Conservation (phyloP, 1,140 invertebrate genomes). For the Anoplophora glabripennis region DNA sequence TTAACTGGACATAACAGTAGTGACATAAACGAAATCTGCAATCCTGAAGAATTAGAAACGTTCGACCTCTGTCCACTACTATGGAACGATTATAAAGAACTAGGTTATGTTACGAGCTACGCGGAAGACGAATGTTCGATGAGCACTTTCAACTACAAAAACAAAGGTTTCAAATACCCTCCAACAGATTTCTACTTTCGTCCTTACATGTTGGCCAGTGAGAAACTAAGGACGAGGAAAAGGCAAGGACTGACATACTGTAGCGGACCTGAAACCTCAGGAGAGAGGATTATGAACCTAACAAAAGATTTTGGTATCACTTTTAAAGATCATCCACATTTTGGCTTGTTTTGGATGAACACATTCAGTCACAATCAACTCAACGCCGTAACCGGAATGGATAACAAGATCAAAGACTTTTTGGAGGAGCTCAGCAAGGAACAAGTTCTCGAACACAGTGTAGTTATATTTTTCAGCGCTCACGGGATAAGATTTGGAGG, state of each 20-base stretch:
- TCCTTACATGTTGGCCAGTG: conserved; percentile 62
- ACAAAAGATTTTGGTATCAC: conserved; percentile 61
- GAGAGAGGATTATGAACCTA: conserved; percentile 59
- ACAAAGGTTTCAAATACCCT: conserved; percentile 58
- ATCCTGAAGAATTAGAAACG: conserved; percentile 50
- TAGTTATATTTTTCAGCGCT: conserved; percentile 75
- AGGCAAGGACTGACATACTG: conserved; percentile 51
- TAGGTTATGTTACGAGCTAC: conserved; percentile 63
- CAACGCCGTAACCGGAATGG: conserved; percentile 59
- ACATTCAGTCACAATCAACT: conserved; percentile 65
- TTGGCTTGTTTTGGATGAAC: conserved; percentile 71
- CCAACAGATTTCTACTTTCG: conserved; percentile 75
- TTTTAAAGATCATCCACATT: conserved; percentile 58
- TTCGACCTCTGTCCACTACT: conserved; percentile 61
- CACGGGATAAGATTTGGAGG: conserved; percentile 80
- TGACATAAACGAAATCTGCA: conserved; percentile 54
- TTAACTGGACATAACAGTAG: conserved; percentile 58
- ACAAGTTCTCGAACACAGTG: conserved; percentile 57
- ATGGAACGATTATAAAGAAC: conserved; percentile 59
- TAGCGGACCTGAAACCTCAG: conserved; percentile 54
- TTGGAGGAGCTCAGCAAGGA: conserved; percentile 46
- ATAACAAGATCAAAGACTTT: conserved; percentile 53
- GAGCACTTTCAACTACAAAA: conserved; percentile 64
- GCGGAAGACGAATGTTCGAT: conserved; percentile 61
- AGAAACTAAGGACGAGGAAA: conserved; percentile 49